Conservation (phyloP, 2,888 invertebrate species). For the Agrochola lota region DNA sequence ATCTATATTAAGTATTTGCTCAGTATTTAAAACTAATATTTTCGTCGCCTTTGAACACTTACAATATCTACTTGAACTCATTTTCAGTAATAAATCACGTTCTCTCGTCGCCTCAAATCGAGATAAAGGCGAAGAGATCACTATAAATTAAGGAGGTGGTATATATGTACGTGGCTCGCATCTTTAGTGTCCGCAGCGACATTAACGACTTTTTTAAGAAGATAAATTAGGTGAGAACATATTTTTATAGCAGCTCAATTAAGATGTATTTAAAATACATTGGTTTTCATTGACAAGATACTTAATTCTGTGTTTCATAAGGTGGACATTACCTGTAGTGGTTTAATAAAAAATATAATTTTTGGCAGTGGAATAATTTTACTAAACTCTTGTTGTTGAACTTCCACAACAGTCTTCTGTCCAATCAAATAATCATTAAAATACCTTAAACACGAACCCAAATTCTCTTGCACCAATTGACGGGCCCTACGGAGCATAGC, state of each 20-base stretch:
- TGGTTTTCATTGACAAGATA: neutral
- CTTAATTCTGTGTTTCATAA: neutral
- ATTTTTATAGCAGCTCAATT: constrained; percentile 29
- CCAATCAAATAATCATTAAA: constrained; percentile 2
- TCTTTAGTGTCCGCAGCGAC: constrained; percentile 2
- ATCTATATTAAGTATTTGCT: neutral
- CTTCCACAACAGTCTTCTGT: neutral
- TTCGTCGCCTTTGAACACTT: neutral
- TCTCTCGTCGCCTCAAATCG: constrained; percentile 11
- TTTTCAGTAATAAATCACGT: constrained; percentile 40
- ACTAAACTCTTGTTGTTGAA: neutral
- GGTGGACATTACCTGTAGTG: neutral
- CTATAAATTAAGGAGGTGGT: constrained; percentile 50
- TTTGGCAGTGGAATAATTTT: neutral
- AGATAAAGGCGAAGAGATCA: constrained; percentile 33
- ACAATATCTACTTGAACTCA: constrained; percentile 14
- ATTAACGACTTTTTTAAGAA: constrained; percentile 44
- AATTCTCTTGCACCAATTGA: neutral
- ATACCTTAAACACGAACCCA: too few species aligned
- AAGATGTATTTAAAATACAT: constrained; percentile 6
- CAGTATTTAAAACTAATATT: neutral
- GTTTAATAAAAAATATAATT: neutral
- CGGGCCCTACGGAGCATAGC: constrained; percentile 14
- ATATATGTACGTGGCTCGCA: constrained; percentile 34
- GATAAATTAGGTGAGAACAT: constrained; percentile 43